Base-by-base conservation (phyloP, 1,140 invertebrate genomes). In the Heliothis subflexa region DNA sequence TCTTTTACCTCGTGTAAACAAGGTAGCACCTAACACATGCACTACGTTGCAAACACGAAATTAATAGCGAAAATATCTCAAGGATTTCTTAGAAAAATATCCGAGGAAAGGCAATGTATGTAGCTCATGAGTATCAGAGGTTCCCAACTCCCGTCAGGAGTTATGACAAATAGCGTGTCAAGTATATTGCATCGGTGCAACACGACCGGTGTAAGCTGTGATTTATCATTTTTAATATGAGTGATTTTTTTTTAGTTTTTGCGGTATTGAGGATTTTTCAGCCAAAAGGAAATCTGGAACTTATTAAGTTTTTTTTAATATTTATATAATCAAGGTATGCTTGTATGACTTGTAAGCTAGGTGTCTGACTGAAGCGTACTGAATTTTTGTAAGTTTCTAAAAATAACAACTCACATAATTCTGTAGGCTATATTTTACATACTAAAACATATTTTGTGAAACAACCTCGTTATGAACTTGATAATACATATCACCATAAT, bases 151-250 rank as follows among this genome's bases (percentile, higher is more conserved):
- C 25, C 64, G 64, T 74, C 72, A 59, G 28, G 2, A 18, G 47
- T 47, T 28, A 62, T 75, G 73, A 75, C 59, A 75, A 75, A 75
- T 64, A 21, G 73, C 73, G 47, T 64, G 73, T 64, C 73, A 64
- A 52, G 73, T 64, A 75, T 75, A 75, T 75, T 64, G 73, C 73
- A 75, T 75, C 71, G 73, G 18, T 75, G 73, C 73, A 64, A 52
- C 59, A 12, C 45, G 59, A 12, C 18, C 14, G 9, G 68, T 54
- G 21, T n/a, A 40, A 66, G 45, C 28, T 45, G 74, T 77, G 75
- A 77, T 70, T 68, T 68, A 77, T 77, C 64, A 68, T 68, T 77
- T 77, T 77, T 77, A 77, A 77, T 77, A 64, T 40, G 21, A 75
- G 45, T 50, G 59, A 64, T 62, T 64, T 75, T 64, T 33, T 3